phyloP scores from a whole-genome alignment of 2,888 invertebrate genomes.

The Lasioglossum malachurum region DNA sequence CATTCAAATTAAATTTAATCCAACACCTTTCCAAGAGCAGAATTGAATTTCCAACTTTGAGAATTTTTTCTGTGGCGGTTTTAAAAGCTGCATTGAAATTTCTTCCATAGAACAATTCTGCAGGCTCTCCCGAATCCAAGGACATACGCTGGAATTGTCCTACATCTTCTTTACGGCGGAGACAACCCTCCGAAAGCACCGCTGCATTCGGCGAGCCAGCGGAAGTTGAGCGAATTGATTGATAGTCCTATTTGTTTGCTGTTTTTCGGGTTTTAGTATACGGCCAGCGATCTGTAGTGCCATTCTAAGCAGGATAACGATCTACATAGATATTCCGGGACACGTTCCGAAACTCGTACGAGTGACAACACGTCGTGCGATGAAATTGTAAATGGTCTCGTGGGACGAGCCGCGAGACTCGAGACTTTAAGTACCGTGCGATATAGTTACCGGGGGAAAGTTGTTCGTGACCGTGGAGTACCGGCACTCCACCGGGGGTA shows the following conservation, averaged over 20 bases:
- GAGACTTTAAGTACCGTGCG: constrained; percentile 38
- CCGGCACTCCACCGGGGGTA: constrained; percentile 24
- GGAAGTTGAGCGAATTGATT: not conserved
- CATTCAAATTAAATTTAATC: too few relatives aligned
- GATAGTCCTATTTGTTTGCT: not conserved
- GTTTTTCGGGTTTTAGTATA: not conserved
- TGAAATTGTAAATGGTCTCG: constrained; percentile 59
- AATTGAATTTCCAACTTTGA: too few relatives aligned
- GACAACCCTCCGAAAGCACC: not conserved
- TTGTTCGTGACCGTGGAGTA: constrained; percentile 28
- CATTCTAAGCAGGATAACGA: not conserved
- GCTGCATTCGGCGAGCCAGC: not conserved
- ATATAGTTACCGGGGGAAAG: constrained; percentile 28
- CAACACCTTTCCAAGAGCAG: too few relatives aligned
- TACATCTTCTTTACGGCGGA: not conserved
- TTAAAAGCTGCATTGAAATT: not conserved
- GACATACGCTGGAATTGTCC: not conserved
- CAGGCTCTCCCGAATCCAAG: not conserved
- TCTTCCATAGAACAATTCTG: not conserved
- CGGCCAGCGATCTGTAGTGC: not conserved
- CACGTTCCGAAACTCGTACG: constrained; percentile 35
- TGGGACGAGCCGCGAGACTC: constrained; percentile 49
- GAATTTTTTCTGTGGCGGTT: not conserved
- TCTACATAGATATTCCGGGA: not conserved
- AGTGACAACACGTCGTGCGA: constrained; percentile 51